A percentile compares a stretch with the other conserved stretches of the same genome.
Conservation (phyloP, 1,140 invertebrate species). For the Pogonus chalceus region DNA sequence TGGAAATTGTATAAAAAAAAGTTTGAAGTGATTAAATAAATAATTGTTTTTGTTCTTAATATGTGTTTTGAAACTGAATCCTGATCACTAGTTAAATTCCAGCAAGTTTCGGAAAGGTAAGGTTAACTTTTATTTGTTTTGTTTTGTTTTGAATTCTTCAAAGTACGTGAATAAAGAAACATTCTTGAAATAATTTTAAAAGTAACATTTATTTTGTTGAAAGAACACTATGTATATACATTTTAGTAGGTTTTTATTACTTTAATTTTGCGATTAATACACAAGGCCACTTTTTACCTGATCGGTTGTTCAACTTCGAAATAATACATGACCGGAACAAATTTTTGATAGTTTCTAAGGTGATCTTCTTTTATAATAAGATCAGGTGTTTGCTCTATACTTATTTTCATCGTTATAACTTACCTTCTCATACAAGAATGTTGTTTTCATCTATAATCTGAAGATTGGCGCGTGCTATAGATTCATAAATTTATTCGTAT, state of each 20-base stretch:
- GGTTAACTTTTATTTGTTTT: background rate
- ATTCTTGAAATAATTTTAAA: no score
- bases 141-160: background rate
- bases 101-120: constrained; percentile 2
- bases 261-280: no score
- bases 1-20: background rate
- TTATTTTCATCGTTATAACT: background rate
- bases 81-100: no score
- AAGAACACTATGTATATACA: background rate
- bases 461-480: no score
- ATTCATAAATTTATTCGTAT: no score
- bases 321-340: background rate
- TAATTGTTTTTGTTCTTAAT: background rate
- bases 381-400: background rate
- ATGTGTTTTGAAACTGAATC: background rate
- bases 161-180: no score
- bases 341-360: background rate
- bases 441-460: no score
- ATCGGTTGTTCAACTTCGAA: background rate
- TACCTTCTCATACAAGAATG: no score
- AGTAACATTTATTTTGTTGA: background rate
- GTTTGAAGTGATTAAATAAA: background rate
- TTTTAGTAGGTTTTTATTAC: background rate
- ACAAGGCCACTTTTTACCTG: background rate
- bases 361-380: background rate